phyloP scores from a whole-genome alignment of 1,140 invertebrate genomes.

The Lysiphlebus fabarum region DNA sequence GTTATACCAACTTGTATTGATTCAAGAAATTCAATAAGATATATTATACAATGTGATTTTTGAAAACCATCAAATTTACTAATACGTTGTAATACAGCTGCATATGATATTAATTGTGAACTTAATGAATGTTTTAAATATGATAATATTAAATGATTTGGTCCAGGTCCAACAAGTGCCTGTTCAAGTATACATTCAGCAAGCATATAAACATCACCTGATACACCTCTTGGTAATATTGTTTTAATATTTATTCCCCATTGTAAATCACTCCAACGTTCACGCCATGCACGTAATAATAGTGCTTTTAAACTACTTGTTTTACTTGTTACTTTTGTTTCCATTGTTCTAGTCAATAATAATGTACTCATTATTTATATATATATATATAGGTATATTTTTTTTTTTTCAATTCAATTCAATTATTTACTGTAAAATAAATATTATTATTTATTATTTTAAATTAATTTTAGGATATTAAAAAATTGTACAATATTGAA shows the following conservation, averaged over 20 bases:
- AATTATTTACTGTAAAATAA: too few species aligned
- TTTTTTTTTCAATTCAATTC: too few species aligned
- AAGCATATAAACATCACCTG: constrained; percentile 87
- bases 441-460: too few species aligned
- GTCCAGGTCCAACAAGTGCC: constrained; percentile 85
- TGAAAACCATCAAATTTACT: constrained; percentile 85
- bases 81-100: constrained; percentile 81
- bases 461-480: too few species aligned
- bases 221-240: constrained; percentile 78
- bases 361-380: constrained; percentile 31
- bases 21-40: constrained; percentile 81
- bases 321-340: constrained; percentile 77
- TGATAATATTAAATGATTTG: constrained; percentile 84
- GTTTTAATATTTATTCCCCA: constrained; percentile 95
- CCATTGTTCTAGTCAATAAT: constrained; percentile 53
- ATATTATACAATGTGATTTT: constrained; percentile 84
- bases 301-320: constrained; percentile 81
- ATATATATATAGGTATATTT: too few species aligned
- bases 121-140: constrained; percentile 90
- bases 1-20: constrained; percentile 71
- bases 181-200: constrained; percentile 91
- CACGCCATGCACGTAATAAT: constrained; percentile 85
- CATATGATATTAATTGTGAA: constrained; percentile 84
- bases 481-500: too few species aligned
- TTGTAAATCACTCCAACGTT: constrained; percentile 90